Percentiles rank a stretch among this genome's conserved stretches.
phyloP scores from a whole-genome alignment of 2,797 vertebrate species.

The Neostethus bicornis region DNA sequence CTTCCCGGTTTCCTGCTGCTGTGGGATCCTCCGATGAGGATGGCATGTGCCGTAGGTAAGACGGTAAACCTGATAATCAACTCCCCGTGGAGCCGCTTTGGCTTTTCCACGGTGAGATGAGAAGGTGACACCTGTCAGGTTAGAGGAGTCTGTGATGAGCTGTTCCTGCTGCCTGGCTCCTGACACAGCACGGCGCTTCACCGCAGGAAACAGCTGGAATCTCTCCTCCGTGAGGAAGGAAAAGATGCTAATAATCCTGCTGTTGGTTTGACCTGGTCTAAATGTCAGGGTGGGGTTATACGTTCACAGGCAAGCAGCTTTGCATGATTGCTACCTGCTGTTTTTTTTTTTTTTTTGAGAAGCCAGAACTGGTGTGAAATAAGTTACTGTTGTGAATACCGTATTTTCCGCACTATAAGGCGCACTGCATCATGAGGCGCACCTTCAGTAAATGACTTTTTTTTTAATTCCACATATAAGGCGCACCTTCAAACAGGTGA shows the following conservation, averaged over 20 bases:
- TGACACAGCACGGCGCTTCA: constrained; percentile 31
- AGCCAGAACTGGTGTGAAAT: neutral
- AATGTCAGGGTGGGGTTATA: constrained; percentile 45
- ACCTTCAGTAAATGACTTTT: no score
- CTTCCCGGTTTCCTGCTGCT: constrained; percentile 35
- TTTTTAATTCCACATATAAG: no score
- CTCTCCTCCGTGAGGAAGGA: constrained; percentile 19
- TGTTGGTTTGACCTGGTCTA: constrained; percentile 34
- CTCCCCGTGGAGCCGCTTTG: constrained; percentile 51
- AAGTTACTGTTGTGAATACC: no score
- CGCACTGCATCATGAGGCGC: no score
- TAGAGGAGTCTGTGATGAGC: constrained; percentile 45
- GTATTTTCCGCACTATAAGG: no score
- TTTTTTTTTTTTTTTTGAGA: no score
- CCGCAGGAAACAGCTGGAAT: constrained; percentile 35
- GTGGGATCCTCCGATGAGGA: constrained; percentile 41
- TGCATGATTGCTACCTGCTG: neutral
- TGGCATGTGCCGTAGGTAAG: constrained; percentile 48
- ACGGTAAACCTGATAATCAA: constrained; percentile 60
- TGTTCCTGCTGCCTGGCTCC: constrained; percentile 35
- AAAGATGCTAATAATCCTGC: constrained; percentile 41
- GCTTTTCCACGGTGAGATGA: constrained; percentile 49
- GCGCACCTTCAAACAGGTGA: no score
- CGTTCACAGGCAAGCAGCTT: constrained; percentile 22
- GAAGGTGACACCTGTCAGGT: constrained; percentile 73